A percentile compares a stretch with the other conserved stretches of the same genome.
These are phyloP conservation scores for Cygnus buccinator DNA, from an alignment of 2,113 vertebrate species.

Conservation along the genomic window DNA sequence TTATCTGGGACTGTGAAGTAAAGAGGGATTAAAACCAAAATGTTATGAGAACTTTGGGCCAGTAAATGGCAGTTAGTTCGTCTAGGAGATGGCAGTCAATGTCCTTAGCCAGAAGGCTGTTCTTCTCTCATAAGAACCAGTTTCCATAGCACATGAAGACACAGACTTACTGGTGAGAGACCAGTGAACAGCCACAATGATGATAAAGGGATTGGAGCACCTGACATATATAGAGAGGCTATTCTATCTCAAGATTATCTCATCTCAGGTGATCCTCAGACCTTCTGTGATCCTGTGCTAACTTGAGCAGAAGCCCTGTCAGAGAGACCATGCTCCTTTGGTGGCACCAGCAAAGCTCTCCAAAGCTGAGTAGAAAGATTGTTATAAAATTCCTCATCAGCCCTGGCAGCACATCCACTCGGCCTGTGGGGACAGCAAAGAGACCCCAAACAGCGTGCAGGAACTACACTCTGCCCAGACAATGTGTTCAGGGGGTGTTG, in stretches of 20 bases:
- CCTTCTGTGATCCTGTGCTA: neutral
- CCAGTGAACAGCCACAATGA: neutral
- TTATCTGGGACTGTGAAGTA: neutral
- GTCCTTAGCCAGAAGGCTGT: neutral
- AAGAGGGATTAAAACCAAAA: neutral
- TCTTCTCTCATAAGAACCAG: neutral
- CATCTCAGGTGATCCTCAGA: neutral
- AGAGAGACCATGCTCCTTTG: neutral
- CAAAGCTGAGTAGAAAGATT: neutral
- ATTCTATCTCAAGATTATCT: neutral
- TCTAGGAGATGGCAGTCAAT: neutral
- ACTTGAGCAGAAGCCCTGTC: neutral
- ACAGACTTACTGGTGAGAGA: neutral
- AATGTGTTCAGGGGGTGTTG: neutral
- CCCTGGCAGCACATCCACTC: neutral
- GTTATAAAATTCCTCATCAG: neutral
- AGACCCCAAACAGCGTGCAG: neutral
- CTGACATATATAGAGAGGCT: neutral
- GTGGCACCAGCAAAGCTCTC: neutral
- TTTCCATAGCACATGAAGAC: neutral
- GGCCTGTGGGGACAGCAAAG: neutral
- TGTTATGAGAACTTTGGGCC: neutral
- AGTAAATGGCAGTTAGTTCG: neutral
- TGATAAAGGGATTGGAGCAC: neutral
- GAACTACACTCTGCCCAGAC: rapidly evolving